phyloP scores from a whole-genome alignment of 2,888 invertebrate species.

The Hesperia comma region DNA sequence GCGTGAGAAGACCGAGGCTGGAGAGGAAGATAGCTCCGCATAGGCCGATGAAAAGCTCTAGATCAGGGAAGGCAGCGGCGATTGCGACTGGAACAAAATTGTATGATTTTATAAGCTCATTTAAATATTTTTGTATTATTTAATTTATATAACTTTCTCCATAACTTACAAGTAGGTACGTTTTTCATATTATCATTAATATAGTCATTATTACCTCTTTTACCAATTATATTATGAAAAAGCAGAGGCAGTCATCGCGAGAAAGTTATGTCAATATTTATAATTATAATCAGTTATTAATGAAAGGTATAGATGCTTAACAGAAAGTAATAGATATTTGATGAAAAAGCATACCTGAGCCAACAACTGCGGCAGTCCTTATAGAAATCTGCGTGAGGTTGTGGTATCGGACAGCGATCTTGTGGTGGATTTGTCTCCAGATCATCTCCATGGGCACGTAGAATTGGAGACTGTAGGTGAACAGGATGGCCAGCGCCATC shows the following conservation, averaged over 20 bases:
- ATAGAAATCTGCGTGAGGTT: constrained; percentile 82
- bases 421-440: constrained; percentile 87
- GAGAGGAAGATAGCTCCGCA: constrained; percentile 92
- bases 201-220: too few relatives aligned
- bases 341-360: constrained; percentile 62
- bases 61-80: constrained; percentile 91
- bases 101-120: constrained; percentile 3
- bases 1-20: constrained; percentile 88
- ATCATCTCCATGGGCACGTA: constrained; percentile 96
- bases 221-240: too few relatives aligned
- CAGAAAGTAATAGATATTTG: too few relatives aligned
- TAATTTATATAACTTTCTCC: too few relatives aligned
- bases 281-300: too few relatives aligned
- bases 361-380: constrained; percentile 77
- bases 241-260: too few relatives aligned
- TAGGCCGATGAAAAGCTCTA: constrained; percentile 94
- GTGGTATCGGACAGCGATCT: constrained; percentile 76
- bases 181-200: too few relatives aligned
- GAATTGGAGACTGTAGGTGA: constrained; percentile 96
- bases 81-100: constrained; percentile 83
- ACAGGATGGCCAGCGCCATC: constrained; percentile 94
- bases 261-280: too few relatives aligned
- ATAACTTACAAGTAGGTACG: too few relatives aligned
- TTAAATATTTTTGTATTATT: too few relatives aligned
- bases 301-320: too few relatives aligned